phyloP scores from a whole-genome alignment of 1,140 invertebrate genomes.

The Conopomorpha cramerella region DNA sequence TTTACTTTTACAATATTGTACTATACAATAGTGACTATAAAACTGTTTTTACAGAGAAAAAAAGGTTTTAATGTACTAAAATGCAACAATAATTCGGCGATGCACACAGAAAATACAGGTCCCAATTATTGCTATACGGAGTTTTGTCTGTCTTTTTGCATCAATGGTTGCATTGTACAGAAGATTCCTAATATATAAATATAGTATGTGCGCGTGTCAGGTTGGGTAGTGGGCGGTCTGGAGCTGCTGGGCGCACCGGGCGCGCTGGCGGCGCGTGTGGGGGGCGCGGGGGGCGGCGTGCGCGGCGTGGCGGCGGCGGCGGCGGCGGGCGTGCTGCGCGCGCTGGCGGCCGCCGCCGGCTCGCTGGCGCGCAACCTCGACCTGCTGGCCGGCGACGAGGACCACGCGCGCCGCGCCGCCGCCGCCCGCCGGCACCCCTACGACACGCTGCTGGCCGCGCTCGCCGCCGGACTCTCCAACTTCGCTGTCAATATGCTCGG shows the following conservation, averaged over 20 bases:
- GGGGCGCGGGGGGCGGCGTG: conserved; percentile 84
- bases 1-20: no score
- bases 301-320: conserved; percentile 80
- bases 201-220: conserved; percentile 38
- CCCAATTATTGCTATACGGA: no score
- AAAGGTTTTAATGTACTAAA: no score
- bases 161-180: no score
- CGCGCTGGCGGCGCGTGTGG: conserved; percentile 83
- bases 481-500: conserved; percentile 89
- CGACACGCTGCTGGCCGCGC: conserved; percentile 78
- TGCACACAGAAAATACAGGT: no score
- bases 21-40: no score
- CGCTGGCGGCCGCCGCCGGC: conserved; percentile 88
- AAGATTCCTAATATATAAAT: no score
- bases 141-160: no score
- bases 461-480: conserved; percentile 84
- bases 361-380: conserved; percentile 93
- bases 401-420: conserved; percentile 79
- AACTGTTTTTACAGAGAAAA: no score
- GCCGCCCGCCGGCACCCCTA: conserved; percentile 74
- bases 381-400: conserved; percentile 82
- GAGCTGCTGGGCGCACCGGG: conserved; percentile 88
- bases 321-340: conserved; percentile 77
- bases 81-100: no score
- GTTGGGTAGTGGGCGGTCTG: conserved; percentile 91